phyloP scores from a whole-genome alignment of 37 sponge, comb jelly and placozoan genomes.

The Spongilla lacustris region DNA sequence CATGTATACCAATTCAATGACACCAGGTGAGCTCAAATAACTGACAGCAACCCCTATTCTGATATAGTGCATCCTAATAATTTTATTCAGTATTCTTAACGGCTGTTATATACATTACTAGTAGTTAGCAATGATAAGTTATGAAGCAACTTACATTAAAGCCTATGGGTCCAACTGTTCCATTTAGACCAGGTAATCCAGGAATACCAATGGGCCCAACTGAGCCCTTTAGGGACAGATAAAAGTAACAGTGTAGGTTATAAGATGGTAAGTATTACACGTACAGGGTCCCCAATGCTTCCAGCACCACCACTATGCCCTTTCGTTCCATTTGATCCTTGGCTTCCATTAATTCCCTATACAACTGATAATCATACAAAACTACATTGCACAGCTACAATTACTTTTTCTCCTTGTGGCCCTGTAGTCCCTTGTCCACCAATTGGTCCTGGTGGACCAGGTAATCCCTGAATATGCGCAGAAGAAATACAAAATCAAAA shows the following conservation, averaged over 20 bases:
- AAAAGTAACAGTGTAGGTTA: background rate
- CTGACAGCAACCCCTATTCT: too few species aligned
- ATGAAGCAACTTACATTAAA: background rate
- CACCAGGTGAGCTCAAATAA: too few species aligned
- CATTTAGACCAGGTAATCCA: background rate
- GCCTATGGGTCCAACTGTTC: background rate
- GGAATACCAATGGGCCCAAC: background rate
- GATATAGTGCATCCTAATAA: too few species aligned
- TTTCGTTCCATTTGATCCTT: background rate
- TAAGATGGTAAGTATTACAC: background rate
- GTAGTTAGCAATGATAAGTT: background rate
- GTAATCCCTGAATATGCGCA: background rate
- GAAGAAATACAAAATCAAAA: too few species aligned
- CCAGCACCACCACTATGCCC: background rate
- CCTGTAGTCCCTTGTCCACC: background rate
- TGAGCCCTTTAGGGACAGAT: background rate
- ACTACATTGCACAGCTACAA: background rate
- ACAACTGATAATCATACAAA: background rate
- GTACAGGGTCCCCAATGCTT: background rate
- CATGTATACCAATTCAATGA: too few species aligned
- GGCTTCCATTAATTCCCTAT: background rate
- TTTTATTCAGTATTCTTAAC: too few species aligned
- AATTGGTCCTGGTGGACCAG: background rate
- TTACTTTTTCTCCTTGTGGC: background rate
- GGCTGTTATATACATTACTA: background rate